Evolutionary conservation across 2,113 vertebrate species (phyloP).

Genomic region (human (Homo sapiens)): DNA sequence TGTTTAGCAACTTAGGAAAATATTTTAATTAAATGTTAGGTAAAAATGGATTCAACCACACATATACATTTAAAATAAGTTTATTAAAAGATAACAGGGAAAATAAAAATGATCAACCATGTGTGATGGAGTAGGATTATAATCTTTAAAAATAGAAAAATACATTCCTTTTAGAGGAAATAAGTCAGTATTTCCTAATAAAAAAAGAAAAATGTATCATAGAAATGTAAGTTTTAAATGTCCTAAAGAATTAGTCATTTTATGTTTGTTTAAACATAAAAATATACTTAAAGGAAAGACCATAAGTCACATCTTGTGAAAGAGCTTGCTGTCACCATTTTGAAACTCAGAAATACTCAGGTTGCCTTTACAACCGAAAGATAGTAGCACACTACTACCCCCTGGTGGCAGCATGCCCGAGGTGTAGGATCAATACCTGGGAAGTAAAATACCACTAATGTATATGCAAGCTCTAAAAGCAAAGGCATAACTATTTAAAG

Average conservation of each 20-base stretch:
- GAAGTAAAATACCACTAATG: background rate
- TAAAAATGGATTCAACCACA: background rate
- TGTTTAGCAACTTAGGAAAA: background rate
- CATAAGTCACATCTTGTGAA: background rate
- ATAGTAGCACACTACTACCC: constrained; percentile 42
- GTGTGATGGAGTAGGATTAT: background rate
- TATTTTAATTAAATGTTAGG: background rate
- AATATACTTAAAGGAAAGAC: background rate
- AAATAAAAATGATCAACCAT: background rate
- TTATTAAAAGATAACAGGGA: background rate
- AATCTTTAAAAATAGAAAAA: background rate
- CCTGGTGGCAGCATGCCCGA: constrained; percentile 42
- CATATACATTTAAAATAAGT: background rate
- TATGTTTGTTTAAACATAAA: background rate
- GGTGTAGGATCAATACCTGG: background rate
- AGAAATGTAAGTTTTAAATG: background rate
- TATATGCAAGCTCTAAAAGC: background rate
- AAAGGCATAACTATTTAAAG: background rate
- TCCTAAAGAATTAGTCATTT: background rate
- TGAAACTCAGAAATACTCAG: background rate
- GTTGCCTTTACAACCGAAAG: background rate
- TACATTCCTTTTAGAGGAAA: background rate
- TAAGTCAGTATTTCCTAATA: background rate
- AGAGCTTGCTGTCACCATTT: constrained; percentile 37
- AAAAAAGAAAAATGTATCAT: background rate